Base-by-base conservation (phyloP, 2,113 vertebrate genomes). In the Engraulis encrasicolus region DNA sequence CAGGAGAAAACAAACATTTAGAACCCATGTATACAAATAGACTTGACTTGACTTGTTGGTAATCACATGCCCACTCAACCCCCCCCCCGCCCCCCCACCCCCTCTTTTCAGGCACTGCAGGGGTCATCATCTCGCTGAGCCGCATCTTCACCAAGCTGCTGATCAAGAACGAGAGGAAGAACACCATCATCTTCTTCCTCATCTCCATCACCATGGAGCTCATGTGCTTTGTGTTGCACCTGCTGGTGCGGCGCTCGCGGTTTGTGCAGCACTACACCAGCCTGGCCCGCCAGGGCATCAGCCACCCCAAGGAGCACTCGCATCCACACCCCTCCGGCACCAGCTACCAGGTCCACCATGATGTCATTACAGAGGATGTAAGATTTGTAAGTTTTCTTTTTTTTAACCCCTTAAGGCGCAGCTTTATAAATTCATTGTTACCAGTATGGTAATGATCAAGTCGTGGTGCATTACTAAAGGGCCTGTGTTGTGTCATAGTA, bases 111-210 rank as follows among this genome's bases (percentile, higher is more conserved):
- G 98, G 98, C 87, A 99, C 98, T 0, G 98, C 98, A 0, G 98
- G 98, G 0, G 98, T 99, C 83, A 98, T 99, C 91, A 97, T 98
- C 90, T 99, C 98, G 0, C 94, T 99, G 79, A 99, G 97, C 78
- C 97, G 98, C 48, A 99, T 99, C 93, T 98, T 99, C 93, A 99
- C 98, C 90, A 99, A 99, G 93, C 95, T 99, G 86, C 94, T 99
- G 90, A 96, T 99, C 89, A 91, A 91, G 0, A 95, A 97, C 0
- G 98, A 99, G 90, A 96, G 95, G 84, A 96, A 95, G 89, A 98
- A 97, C 94, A 99, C 98, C 0, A 96, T 99, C 89, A 98, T 98
- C 93, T 99, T 99, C 94, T 99, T 99, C 93, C 96, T 98, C 89
- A 95, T 98, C 81, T 99, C 98, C 81, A 97, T 97, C 17, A 92